Percentiles rank a stretch among this genome's conserved stretches.
Evolutionary conservation across 2,888 invertebrate species (phyloP).

Genomic region (Lepas anatifera): DNA sequence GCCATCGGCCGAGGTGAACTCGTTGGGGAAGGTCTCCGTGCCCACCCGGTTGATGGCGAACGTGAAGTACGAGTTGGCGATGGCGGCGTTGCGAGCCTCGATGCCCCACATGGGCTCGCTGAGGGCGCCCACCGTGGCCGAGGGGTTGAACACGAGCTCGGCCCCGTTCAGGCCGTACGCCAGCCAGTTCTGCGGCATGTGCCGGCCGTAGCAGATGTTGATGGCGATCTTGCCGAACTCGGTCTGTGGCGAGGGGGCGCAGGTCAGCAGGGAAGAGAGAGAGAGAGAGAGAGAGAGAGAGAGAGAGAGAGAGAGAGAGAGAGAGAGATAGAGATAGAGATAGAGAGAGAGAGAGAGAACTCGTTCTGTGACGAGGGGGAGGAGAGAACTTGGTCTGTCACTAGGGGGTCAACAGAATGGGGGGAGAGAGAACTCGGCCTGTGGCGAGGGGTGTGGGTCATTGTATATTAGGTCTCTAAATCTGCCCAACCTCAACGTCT

Average conservation of each 20-base stretch:
- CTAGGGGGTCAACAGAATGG: too few species aligned
- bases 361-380: too few species aligned
- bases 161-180: constrained; percentile 95
- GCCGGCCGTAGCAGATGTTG: constrained; percentile 95
- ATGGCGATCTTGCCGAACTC: constrained; percentile 77
- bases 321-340: too few species aligned
- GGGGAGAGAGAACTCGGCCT: too few species aligned
- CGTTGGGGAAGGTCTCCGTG: constrained; percentile 63
- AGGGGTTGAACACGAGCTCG: constrained; percentile 97
- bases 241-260: constrained; percentile 41
- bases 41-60: constrained; percentile 92
- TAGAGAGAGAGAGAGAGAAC: too few species aligned
- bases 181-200: constrained; percentile 96
- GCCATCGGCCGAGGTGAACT: constrained; percentile 75
- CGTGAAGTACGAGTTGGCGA: constrained; percentile 89
- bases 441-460: too few species aligned
- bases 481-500: too few species aligned
- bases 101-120: constrained; percentile 92
- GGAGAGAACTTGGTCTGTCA: too few species aligned
- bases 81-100: constrained; percentile 89
- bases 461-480: too few species aligned
- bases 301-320: too few species aligned
- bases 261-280: too few species aligned
- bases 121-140: constrained; percentile 62
- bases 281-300: too few species aligned